phyloP scores from a whole-genome alignment of 1,140 invertebrate genomes.

The Bombus consobrinus region DNA sequence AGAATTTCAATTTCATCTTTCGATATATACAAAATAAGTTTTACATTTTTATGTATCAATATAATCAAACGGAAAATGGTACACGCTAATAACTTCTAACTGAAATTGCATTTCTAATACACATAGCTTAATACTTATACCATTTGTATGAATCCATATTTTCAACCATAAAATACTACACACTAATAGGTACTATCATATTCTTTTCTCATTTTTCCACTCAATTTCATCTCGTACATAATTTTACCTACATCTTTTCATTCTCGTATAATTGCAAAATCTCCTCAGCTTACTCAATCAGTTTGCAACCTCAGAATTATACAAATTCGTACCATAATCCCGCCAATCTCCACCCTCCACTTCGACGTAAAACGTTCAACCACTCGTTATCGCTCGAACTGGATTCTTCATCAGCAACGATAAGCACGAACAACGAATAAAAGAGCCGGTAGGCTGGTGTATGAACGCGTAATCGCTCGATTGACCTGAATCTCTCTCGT shows the following conservation, averaged over 20 bases:
- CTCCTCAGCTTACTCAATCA: neutral
- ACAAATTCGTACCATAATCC: neutral
- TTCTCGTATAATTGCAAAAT: neutral
- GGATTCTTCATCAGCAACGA: neutral
- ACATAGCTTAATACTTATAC: neutral
- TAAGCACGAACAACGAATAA: neutral
- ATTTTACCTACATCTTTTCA: too few relatives aligned
- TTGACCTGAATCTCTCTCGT: constrained; percentile 7
- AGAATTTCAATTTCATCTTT: neutral
- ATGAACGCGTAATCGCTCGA: constrained; percentile 2
- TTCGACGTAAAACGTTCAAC: neutral
- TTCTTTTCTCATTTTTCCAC: too few relatives aligned
- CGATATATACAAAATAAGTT: too few relatives aligned
- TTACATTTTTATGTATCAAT: too few relatives aligned
- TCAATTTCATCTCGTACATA: too few relatives aligned
- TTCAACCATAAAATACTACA: too few relatives aligned
- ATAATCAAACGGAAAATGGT: too few relatives aligned
- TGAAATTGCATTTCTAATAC: neutral
- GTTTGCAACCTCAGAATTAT: neutral
- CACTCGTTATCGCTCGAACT: neutral
- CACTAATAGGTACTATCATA: too few relatives aligned
- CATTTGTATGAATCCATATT: too few relatives aligned
- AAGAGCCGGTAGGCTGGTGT: neutral
- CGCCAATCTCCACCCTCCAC: neutral
- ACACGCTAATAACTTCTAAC: too few relatives aligned